A percentile compares a stretch with the other conserved stretches of the same genome.
These are phyloP conservation scores for Dromiciops gliroides DNA, from an alignment of 2,113 vertebrate genomes.

Conservation along the genomic window DNA sequence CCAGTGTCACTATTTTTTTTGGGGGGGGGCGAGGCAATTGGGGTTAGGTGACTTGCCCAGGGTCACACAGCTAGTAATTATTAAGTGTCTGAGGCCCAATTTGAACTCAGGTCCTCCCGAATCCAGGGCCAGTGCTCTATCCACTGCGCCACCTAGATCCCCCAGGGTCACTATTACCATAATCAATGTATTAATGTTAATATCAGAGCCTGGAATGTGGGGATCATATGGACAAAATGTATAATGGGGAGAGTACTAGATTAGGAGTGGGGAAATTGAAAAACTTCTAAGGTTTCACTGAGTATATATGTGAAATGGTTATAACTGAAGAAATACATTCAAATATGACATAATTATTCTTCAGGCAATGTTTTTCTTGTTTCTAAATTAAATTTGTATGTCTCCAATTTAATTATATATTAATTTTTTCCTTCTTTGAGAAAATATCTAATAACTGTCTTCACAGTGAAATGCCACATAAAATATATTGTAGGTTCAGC, in stretches of 20 bases:
- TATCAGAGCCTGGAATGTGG: not conserved
- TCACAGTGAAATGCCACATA: not conserved
- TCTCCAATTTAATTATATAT: not conserved
- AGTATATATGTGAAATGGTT: not conserved
- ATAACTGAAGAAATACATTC: no score
- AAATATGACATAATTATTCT: not conserved
- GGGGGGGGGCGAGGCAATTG: no score
- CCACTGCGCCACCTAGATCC: no score
- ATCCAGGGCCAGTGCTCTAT: no score
- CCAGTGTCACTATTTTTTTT: no score
- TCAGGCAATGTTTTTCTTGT: not conserved
- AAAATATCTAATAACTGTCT: not conserved
- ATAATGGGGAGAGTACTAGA: not conserved
- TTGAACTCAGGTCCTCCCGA: no score
- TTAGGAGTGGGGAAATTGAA: no score
- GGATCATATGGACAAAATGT: not conserved
- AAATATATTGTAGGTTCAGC: no score
- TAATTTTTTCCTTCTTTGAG: not conserved
- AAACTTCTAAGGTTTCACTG: not conserved
- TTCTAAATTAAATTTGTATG: not conserved
- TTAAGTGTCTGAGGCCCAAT: no score
- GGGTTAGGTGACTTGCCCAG: no score
- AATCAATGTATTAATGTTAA: not conserved
- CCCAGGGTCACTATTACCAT: not conserved
- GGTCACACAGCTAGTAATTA: no score